Evolutionary conservation across 64 coral and sea anemone genomes (phyloP), one percentile per base, ranked within the genome.

Genomic region (Pocillopora damicornis): DNA sequence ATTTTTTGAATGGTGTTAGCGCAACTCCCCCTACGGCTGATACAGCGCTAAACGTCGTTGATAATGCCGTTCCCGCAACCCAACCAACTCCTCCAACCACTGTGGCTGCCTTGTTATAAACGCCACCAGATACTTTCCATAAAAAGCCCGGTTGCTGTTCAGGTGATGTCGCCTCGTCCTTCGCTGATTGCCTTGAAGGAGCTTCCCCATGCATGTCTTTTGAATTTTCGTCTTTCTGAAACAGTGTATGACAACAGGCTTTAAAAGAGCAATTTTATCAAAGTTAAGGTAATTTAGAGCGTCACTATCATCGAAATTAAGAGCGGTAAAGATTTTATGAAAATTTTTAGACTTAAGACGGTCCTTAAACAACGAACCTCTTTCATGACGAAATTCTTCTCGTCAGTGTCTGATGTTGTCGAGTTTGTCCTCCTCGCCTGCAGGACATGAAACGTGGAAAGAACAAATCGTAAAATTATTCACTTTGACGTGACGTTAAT

Each of bases 41-140:
- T 3, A 97, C 94, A 11, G 91, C 94, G 57, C 82, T 80, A 65
- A 68, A 90, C 0, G 94, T 97, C 13, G 91, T 97, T 22, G 94
- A 97, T 66, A 97, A 66, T 37, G 94, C 94, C 25, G 94, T 92
- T 17, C 94, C 94, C 23, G 94, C 91, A 0, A 97, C 61, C 94
- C 91, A 97, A 34, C 94, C 91, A 90, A 97, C 91, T 82, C 94
- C 94, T 71, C 94, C 94, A 71, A 89, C 91, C 1, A 97, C 94
- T 60, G 90, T 88, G 1, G 94, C 91, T 2, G 94, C 94, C 82
- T 97, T 97, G 61, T 63, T 93, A 60, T 93, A 97, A 83, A 93
- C 94, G 22, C 91, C 94, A 74, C 94, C 94, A 61, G 94, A 97
- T 69, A 97, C 77, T 68, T 85, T 88, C 88, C 86, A 97, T 67